phyloP scores from a whole-genome alignment of 2,888 invertebrate species.

The Lasioglossum oenotherae region DNA sequence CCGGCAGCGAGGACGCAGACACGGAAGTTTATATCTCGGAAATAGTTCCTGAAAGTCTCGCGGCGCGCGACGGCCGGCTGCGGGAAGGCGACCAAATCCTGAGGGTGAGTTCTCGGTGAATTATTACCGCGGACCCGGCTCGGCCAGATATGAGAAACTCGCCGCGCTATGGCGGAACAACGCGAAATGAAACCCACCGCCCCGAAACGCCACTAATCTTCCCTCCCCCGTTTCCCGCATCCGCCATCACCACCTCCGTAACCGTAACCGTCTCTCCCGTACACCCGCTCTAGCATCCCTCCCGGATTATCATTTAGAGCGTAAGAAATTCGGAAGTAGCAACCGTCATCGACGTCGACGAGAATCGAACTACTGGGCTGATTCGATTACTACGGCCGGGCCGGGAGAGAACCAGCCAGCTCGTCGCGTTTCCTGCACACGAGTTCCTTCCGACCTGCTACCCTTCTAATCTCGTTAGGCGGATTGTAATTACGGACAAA shows the following conservation, averaged over 20 bases:
- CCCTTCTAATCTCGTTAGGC: slow-evolving; percentile 71
- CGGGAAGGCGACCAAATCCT: slow-evolving; percentile 88
- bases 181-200: slow-evolving; percentile 3
- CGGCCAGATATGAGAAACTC: slow-evolving; percentile 12
- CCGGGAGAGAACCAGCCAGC: neutral
- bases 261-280: neutral
- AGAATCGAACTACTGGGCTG: slow-evolving; percentile 23
- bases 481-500: slow-evolving; percentile 75
- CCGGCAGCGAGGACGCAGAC: slow-evolving; percentile 85
- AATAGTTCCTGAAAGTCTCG: slow-evolving; percentile 87
- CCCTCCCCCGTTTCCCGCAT: neutral
- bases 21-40: slow-evolving; percentile 90
- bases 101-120: slow-evolving; percentile 83
- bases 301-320: slow-evolving; percentile 1
- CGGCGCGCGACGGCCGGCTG: slow-evolving; percentile 87
- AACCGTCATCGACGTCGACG: neutral
- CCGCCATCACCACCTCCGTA: neutral
- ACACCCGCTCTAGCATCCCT: neutral
- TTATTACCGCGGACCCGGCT: neutral
- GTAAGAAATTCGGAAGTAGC: slow-evolving; percentile 8
- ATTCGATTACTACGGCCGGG: slow-evolving; percentile 35
- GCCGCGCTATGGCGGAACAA: neutral
- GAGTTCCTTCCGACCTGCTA: slow-evolving; percentile 55
- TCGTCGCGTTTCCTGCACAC: slow-evolving; percentile 37
- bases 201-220: slow-evolving; percentile 17